Conservation (phyloP, 2,797 vertebrate species). For the Characodon lateralis region DNA sequence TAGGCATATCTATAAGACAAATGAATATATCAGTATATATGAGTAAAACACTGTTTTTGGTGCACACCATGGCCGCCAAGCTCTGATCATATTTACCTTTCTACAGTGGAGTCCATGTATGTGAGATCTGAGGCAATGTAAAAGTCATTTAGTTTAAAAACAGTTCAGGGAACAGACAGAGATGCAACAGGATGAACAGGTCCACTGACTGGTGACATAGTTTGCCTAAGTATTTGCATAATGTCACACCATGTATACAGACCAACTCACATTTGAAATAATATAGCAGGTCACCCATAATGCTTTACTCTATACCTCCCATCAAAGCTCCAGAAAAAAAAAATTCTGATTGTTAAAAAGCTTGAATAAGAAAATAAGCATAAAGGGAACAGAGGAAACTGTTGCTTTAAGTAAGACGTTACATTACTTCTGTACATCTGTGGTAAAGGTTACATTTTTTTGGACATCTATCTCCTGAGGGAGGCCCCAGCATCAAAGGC, state of each 20-base stretch:
- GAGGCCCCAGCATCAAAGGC: background rate
- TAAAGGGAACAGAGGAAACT: background rate
- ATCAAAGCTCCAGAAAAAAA: background rate
- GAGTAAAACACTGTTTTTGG: background rate
- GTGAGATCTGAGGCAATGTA: background rate
- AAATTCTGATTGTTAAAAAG: background rate
- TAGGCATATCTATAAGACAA: background rate
- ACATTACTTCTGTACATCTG: background rate
- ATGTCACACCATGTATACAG: background rate
- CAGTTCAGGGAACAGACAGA: slow-evolving; percentile 8
- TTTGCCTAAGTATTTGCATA: slow-evolving; percentile 22
- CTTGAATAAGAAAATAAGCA: background rate
- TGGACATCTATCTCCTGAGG: background rate
- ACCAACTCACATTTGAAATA: background rate
- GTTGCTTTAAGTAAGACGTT: background rate
- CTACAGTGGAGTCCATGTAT: background rate
- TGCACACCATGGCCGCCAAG: too few relatives aligned
- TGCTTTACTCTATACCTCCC: background rate
- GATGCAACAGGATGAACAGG: slow-evolving; percentile 7
- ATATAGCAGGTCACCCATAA: background rate
- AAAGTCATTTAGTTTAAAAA: slow-evolving; percentile 6
- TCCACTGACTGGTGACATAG: slow-evolving; percentile 10
- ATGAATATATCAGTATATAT: background rate
- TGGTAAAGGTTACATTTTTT: background rate
- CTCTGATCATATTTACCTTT: background rate